Base-by-base conservation (phyloP, 2,113 vertebrate species). In the Pristiophorus japonicus region DNA sequence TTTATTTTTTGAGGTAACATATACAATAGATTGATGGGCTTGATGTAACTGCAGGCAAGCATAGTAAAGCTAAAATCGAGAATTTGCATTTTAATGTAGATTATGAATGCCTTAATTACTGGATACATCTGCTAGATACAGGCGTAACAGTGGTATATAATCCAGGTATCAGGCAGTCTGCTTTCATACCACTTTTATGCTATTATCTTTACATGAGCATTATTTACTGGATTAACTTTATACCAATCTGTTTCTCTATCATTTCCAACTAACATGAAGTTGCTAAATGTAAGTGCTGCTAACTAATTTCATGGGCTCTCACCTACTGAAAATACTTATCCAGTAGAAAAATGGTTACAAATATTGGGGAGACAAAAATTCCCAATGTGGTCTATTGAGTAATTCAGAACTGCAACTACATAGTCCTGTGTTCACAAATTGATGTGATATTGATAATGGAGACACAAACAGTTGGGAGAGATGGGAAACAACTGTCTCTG, bases 161-260 rank as follows among this genome's bases (percentile, higher is more conserved):
- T 63, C 34, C 88, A 91, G 30, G 30, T 5, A 91, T 63, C 88
- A 92, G 88, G n/a, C 59, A 38, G 59, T 63, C 34, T 92, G 88
- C n/a, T 92, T 65, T 92, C 88, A 92, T 65, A 65, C 34, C 34
- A 92, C 16, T 92, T 63, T 92, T 92, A 45, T 81, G 88, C 42
- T 92, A 91, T n/a, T 91, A 92, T 92, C 59, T 91, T 92, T 92
- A 92, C 59, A 63, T 92, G 63, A 20, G 34, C 34, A 92, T 92
- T 92, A 92, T 92, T 91, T 92, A 62, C 59, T 65, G 34, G 34
- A 92, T 92, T 92, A 65, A 65, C 59, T 63, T 38, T 38, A 65
- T 38, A 63, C 16, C 34, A 63, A 91, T 38, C 51, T 91, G 88
- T 91, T 91, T 63, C 88, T 62, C 20, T 63, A 63, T 38, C 55